Base-by-base conservation (phyloP, 92 coral and sea anemone genomes). In the Metridium senile region DNA sequence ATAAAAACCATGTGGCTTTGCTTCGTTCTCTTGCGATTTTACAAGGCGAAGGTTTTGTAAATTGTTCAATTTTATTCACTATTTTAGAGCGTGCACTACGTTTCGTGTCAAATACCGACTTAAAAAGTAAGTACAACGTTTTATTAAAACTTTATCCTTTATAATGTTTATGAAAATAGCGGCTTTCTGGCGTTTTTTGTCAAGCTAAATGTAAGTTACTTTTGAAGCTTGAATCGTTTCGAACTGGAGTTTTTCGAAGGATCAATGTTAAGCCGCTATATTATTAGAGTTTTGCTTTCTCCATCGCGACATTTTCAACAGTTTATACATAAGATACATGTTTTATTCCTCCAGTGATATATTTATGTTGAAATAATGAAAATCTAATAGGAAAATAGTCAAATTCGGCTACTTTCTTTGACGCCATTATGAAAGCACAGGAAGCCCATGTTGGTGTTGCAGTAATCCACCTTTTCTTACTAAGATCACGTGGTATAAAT, bases 81-180 rank as follows among this genome's bases (percentile, higher is more conserved):
- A 46, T 68, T 79, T 69, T 8, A 74, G 32, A 83, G 99, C 97
- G 91, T 87, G 97, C 97, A 93, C 99, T 79, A 79, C 97, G 97
- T 96, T 96, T 96, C 99, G 99, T 92, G 99, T 96, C 99, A 72
- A 62, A 64, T 61, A 73, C 62, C 86, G 99, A 96, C 99, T 96
- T 96, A 96, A 96, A 90, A 94, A 92, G 98, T 94, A 80, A 91
- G 98, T 87, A 85, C 13, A 84, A 78, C 21, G 31, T 20, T 63
- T 58, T 19, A 63, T 45, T 9, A 65, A 27, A 1, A 6, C 30
- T 30, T 35, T 31, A 9, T 51, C 11, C 33, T 18, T 20, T 54
- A 22, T 54, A 49, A 19, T 71, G 43, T 39, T 13, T 31, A 16
- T 31, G 27, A 23, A 71, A 30, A 71, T 39, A n/a, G 49, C 49